phyloP scores from a whole-genome alignment of 1,140 invertebrate genomes.

The Cydia strobilella region DNA sequence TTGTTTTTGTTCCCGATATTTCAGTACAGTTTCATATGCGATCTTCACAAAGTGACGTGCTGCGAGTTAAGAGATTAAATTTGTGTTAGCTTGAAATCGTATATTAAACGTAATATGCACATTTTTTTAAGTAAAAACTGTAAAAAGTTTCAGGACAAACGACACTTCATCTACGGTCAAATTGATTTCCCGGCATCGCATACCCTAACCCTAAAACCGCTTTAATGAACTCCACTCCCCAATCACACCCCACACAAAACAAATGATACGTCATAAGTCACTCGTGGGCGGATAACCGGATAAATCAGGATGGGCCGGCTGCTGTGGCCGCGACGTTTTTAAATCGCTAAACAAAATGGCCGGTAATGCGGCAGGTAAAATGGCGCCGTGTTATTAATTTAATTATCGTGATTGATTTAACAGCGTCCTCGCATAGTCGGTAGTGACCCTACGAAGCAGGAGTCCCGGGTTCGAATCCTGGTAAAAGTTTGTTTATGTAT shows the following conservation, averaged over 20 bases:
- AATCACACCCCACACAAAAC: neutral
- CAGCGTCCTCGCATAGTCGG: neutral
- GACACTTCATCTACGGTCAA: too few species aligned
- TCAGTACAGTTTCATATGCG: too few species aligned
- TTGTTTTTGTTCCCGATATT: too few species aligned
- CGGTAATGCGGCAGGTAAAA: slow-evolving; percentile 5
- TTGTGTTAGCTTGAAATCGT: too few species aligned
- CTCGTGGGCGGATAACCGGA: slow-evolving; percentile 8
- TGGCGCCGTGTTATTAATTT: neutral
- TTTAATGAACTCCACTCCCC: neutral
- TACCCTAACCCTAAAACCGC: neutral
- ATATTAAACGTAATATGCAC: too few species aligned
- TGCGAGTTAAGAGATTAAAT: too few species aligned
- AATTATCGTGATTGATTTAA: too few species aligned
- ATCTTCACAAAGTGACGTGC: too few species aligned
- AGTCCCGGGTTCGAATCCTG: neutral
- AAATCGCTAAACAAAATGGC: slow-evolving; percentile 30
- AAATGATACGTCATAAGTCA: slow-evolving; percentile 28
- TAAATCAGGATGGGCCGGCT: slow-evolving; percentile 22
- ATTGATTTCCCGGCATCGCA: too few species aligned
- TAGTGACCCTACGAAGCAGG: neutral
- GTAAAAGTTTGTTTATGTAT: neutral
- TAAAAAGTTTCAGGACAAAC: too few species aligned
- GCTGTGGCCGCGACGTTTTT: slow-evolving; percentile 14
- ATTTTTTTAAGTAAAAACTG: too few species aligned